Conservation (phyloP, 2,797 vertebrate genomes). For the Melopsittacus undulatus region DNA sequence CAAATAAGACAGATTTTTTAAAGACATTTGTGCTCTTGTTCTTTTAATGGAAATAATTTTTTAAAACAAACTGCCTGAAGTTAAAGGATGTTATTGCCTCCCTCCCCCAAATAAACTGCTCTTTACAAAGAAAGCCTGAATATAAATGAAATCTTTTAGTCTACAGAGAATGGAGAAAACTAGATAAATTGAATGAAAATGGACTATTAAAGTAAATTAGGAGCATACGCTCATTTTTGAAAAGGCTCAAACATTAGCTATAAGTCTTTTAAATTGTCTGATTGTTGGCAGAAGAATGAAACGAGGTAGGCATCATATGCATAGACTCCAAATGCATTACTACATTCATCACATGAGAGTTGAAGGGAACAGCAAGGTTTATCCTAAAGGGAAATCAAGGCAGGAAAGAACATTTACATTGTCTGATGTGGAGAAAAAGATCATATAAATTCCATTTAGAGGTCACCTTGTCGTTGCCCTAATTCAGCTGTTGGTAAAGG, state of each 20-base stretch:
- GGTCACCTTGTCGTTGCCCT: not conserved
- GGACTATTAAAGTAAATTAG: conserved; percentile 63
- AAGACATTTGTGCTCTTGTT: conserved; percentile 4
- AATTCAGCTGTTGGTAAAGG: not conserved
- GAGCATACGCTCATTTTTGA: not conserved
- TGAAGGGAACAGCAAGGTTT: not conserved
- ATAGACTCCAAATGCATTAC: not conserved
- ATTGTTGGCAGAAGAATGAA: conserved; percentile 15
- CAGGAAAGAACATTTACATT: not conserved
- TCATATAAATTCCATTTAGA: not conserved
- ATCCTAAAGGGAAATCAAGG: not conserved
- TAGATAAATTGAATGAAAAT: conserved; percentile 49
- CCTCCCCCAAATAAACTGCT: not conserved
- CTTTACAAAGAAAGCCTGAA: not conserved
- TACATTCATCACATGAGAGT: not conserved
- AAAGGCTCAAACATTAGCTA: conserved; percentile 28
- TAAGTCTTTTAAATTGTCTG: conserved; percentile 31
- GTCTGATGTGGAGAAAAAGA: not conserved
- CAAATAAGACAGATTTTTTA: conserved; percentile 34
- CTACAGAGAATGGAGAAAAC: conserved; percentile 22
- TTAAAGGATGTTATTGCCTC: not conserved
- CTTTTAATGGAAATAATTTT: conserved; percentile 36
- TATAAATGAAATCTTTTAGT: conserved; percentile 42
- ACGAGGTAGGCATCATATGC: not conserved
- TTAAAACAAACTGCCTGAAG: conserved; percentile 42